Conservation (phyloP, 2,888 invertebrate genomes). For the Diplolepis rosae region DNA sequence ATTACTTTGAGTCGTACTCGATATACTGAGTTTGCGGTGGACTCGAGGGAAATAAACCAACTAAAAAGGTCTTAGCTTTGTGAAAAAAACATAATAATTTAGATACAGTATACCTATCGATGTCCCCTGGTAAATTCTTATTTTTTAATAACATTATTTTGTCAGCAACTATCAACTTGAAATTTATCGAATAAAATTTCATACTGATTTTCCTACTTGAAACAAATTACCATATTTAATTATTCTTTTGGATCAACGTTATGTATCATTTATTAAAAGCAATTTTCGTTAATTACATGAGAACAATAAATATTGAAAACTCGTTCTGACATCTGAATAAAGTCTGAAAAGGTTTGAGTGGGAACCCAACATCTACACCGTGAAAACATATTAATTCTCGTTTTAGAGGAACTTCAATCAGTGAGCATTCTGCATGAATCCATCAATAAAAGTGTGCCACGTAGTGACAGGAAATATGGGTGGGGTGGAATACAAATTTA, state of each 20-base stretch:
- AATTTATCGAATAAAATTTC: too few relatives aligned
- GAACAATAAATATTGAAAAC: too few relatives aligned
- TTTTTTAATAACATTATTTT: too few relatives aligned
- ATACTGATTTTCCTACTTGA: too few relatives aligned
- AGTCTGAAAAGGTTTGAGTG: background rate
- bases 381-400: background rate
- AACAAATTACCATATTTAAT: too few relatives aligned
- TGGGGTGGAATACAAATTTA: constrained; percentile 14
- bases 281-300: too few relatives aligned
- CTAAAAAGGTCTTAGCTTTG: background rate
- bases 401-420: constrained; percentile 12
- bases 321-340: too few relatives aligned
- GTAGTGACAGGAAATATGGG: background rate
- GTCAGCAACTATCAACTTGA: too few relatives aligned
- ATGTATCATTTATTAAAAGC: too few relatives aligned
- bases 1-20: background rate
- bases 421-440: background rate
- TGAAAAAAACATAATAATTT: background rate
- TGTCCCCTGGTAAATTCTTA: too few relatives aligned
- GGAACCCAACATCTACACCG: background rate
- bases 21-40: background rate
- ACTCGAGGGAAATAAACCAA: background rate
- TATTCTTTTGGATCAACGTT: too few relatives aligned
- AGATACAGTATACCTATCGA: background rate
- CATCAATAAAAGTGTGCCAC: constrained; percentile 10